Evolutionary conservation across 1,140 invertebrate genomes (phyloP).

Genomic region (Diuraphis noxia): DNA sequence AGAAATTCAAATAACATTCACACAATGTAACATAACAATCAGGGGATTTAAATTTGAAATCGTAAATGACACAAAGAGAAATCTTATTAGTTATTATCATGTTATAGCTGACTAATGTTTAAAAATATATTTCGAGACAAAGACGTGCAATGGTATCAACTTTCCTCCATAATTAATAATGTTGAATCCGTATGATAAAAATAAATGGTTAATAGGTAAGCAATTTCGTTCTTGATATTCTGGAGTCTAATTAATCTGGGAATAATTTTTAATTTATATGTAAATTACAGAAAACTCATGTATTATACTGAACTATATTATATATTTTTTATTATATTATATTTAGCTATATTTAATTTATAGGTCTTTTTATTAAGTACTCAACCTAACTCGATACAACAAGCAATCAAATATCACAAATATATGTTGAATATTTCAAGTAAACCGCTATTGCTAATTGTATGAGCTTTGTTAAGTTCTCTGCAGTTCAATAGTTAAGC

Average conservation of each 20-base stretch:
- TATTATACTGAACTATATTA: no score
- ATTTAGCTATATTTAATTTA: no score
- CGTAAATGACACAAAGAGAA: neutral
- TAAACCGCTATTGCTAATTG: neutral
- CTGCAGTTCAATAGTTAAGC: neutral
- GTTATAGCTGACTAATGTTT: neutral
- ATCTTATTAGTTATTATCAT: neutral
- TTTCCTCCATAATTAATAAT: neutral
- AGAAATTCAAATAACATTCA: conserved; percentile 28
- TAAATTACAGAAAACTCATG: neutral
- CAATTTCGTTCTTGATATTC: neutral
- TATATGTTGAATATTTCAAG: neutral
- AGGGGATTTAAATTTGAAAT: neutral
- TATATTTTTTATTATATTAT: no score
- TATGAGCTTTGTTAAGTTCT: neutral
- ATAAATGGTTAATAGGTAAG: neutral
- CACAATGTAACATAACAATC: neutral
- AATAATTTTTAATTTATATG: neutral
- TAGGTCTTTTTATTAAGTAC: neutral
- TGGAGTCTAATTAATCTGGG: neutral
- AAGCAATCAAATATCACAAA: neutral
- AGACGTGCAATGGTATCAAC: conserved; percentile 16
- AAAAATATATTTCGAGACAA: neutral
- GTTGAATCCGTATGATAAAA: neutral
- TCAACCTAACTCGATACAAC: neutral